Percentiles rank a stretch among this genome's conserved stretches.
Evolutionary conservation across 2,888 invertebrate genomes (phyloP).

Genomic region (Trissonchulus latispiculum): DNA sequence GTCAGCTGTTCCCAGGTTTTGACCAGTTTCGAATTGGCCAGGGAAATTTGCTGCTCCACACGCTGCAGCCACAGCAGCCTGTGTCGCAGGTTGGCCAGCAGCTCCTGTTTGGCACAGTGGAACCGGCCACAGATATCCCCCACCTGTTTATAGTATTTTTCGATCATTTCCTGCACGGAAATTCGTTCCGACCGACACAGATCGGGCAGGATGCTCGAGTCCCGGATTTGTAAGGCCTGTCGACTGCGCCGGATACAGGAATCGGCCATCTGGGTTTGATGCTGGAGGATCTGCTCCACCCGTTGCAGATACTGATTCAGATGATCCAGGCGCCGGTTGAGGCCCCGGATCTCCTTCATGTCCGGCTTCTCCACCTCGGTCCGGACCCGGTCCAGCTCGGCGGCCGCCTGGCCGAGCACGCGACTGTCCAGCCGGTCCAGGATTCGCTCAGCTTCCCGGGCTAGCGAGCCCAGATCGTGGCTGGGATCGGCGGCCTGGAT

Average conservation of each 20-base stretch:
- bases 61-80: constrained; percentile 18
- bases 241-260: background rate
- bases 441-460: background rate
- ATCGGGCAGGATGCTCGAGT: background rate
- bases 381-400: background rate
- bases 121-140: constrained; percentile 13
- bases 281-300: background rate
- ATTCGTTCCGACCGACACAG: background rate
- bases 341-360: constrained; percentile 25
- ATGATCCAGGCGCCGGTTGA: constrained; percentile 22
- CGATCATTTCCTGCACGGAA: background rate
- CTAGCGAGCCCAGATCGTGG: background rate
- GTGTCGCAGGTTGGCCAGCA: constrained; percentile 16
- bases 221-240: background rate
- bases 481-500: background rate
- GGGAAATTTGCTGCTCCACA: constrained; percentile 9
- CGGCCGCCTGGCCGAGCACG: constrained; percentile 4
- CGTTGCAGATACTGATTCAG: constrained; percentile 20
- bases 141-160: background rate
- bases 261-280: constrained; percentile 6
- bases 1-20: constrained; percentile 6
- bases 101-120: constrained; percentile 15
- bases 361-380: background rate
- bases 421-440: background rate
- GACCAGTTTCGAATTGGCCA: background rate